Percentiles rank a stretch among this genome's conserved stretches.
These are phyloP conservation scores for Gnathonemus longibarbis DNA, from an alignment of 2,113 vertebrate species.

Conservation along the genomic window DNA sequence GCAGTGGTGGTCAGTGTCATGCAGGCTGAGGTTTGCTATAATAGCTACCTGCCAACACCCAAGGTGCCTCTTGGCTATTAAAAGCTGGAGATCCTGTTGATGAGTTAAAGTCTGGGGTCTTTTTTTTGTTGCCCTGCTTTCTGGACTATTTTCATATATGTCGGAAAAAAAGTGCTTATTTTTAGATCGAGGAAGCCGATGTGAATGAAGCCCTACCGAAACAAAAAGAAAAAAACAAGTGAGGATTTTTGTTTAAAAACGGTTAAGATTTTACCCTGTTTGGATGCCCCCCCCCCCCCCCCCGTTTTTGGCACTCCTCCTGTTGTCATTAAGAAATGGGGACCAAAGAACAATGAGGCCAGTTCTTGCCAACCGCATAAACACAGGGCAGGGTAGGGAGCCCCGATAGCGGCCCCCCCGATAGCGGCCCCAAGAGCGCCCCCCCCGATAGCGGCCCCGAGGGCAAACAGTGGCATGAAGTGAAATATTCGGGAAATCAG, in stretches of 20 bases:
- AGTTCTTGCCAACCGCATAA: neutral
- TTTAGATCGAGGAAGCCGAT: conserved; percentile 54
- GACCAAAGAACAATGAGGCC: conserved; percentile 48
- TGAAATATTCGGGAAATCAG: neutral
- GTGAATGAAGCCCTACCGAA: conserved; percentile 49
- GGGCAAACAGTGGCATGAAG: neutral
- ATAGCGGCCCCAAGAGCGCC: too few relatives aligned
- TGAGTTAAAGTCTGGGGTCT: neutral
- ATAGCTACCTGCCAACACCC: neutral
- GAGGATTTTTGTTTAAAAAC: conserved; percentile 58
- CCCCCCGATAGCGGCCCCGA: too few relatives aligned
- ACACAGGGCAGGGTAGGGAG: neutral
- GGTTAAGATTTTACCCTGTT: conserved; percentile 55
- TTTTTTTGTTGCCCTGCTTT: conserved; percentile 22
- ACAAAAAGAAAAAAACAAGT: conserved; percentile 55
- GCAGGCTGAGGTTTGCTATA: neutral
- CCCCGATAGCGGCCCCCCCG: neutral
- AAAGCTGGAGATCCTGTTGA: conserved; percentile 5
- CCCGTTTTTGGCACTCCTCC: conserved; percentile 44
- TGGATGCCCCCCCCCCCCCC: conserved; percentile 59
- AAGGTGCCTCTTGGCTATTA: neutral
- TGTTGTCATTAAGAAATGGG: conserved; percentile 28
- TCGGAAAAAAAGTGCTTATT: conserved; percentile 40
- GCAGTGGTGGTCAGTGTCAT: neutral
- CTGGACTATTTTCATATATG: conserved; percentile 35